These are phyloP conservation scores for Limnephilus auricula DNA, from an alignment of 2,888 invertebrate species.

Conservation along the genomic window DNA sequence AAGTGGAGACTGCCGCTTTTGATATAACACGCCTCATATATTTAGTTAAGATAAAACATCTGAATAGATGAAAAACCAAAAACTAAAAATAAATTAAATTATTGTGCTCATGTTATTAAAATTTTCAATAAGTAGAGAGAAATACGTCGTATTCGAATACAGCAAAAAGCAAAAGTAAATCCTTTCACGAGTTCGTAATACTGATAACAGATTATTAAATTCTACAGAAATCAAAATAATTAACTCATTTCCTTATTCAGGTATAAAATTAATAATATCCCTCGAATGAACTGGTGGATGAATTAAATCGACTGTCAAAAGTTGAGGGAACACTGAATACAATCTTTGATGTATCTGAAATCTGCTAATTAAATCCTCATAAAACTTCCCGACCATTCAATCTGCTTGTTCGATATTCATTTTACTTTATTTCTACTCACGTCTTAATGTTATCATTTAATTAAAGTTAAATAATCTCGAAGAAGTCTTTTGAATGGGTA, in stretches of 20 bases:
- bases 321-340: background rate
- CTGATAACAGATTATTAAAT: background rate
- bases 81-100: background rate
- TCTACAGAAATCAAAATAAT: background rate
- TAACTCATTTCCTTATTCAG: background rate
- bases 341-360: background rate
- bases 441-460: background rate
- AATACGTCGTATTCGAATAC: background rate
- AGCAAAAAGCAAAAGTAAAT: background rate
- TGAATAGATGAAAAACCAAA: background rate
- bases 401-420: background rate
- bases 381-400: background rate
- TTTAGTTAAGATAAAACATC: background rate
- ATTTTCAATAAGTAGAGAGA: background rate
- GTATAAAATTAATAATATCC: constrained; percentile 6
- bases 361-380: background rate
- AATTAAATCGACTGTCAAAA: background rate
- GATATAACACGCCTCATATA: too few species aligned
- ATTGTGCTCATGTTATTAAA: background rate
- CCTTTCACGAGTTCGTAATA: background rate
- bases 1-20: too few species aligned
- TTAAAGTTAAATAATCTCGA: background rate
- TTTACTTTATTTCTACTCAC: background rate
- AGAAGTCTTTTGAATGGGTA: background rate
- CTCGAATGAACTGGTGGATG: background rate